phyloP scores from a whole-genome alignment of 2,113 vertebrate species.

The Ctenomys sociabilis region DNA sequence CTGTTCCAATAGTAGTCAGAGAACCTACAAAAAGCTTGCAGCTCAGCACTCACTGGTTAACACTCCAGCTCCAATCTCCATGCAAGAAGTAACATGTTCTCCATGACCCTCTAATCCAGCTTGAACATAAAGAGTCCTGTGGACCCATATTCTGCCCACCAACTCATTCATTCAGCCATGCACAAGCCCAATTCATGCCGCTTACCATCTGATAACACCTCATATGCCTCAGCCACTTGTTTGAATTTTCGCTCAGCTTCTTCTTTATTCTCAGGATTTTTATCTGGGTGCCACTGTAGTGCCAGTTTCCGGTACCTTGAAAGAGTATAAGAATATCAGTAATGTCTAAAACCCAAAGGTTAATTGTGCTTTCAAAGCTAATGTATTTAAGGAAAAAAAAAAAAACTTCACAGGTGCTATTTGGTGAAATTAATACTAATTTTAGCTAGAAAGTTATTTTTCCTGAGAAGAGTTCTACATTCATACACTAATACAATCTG shows the following conservation, averaged over 20 bases:
- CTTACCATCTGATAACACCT: conserved; percentile 96
- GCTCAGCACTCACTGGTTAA: accelerated
- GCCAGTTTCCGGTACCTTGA: conserved; percentile 95
- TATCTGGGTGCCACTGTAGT: no score
- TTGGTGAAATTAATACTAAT: accelerated
- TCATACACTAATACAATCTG: background rate
- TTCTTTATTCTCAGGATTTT: no score
- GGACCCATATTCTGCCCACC: no score
- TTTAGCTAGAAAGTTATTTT: accelerated
- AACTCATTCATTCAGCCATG: background rate
- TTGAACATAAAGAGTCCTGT: background rate
- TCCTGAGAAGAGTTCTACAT: background rate
- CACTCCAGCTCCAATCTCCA: background rate
- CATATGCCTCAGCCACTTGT: conserved; percentile 97
- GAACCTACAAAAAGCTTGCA: background rate
- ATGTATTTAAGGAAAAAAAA: background rate
- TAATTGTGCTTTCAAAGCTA: background rate
- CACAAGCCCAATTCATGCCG: background rate
- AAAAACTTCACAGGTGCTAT: background rate
- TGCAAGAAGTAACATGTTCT: background rate
- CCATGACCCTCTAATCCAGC: accelerated
- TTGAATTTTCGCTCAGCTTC: conserved; percentile 96
- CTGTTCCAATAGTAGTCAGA: background rate
- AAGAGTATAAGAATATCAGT: background rate
- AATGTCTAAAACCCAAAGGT: background rate